phyloP scores from a whole-genome alignment of 2,888 invertebrate genomes.

The Gymnosoma rotundatum region DNA sequence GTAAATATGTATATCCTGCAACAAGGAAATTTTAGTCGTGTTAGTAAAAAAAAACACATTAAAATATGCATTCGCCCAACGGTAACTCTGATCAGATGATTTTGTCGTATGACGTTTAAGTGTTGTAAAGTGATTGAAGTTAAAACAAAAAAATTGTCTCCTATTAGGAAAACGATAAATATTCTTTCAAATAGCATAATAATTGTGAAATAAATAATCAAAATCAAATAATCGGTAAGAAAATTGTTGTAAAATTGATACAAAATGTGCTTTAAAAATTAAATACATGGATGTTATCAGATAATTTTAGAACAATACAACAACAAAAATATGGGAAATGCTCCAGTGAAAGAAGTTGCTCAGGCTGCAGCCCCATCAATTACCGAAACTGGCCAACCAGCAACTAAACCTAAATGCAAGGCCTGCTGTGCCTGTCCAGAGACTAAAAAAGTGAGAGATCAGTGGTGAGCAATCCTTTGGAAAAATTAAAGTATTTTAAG shows the following conservation, averaged over 20 bases:
- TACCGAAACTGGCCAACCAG: conserved; percentile 80
- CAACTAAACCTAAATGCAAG: conserved; percentile 89
- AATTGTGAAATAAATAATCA: conserved; percentile 41
- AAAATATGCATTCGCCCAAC: neutral
- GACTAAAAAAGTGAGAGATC: conserved; percentile 94
- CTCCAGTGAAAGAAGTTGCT: conserved; percentile 83
- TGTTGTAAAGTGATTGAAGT: neutral
- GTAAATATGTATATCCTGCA: too few relatives aligned
- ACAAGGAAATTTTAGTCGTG: too few relatives aligned
- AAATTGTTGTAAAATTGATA: conserved; percentile 11
- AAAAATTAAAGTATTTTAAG: neutral
- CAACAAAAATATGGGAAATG: conserved; percentile 83
- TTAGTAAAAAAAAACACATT: neutral
- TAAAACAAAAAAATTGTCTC: neutral
- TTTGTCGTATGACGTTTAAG: neutral
- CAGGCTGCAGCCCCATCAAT: conserved; percentile 77
- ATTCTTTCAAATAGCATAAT: conserved; percentile 4
- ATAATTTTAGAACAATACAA: conserved; percentile 55
- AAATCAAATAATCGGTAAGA: conserved; percentile 8
- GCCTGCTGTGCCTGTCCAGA: conserved; percentile 99
- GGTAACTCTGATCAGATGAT: too few relatives aligned
- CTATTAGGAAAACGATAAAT: neutral
- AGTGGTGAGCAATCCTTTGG: conserved; percentile 86
- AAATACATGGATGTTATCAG: neutral
- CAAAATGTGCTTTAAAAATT: neutral